Conservation (phyloP, 2,797 vertebrate species). For the Nyctalus aviator region DNA sequence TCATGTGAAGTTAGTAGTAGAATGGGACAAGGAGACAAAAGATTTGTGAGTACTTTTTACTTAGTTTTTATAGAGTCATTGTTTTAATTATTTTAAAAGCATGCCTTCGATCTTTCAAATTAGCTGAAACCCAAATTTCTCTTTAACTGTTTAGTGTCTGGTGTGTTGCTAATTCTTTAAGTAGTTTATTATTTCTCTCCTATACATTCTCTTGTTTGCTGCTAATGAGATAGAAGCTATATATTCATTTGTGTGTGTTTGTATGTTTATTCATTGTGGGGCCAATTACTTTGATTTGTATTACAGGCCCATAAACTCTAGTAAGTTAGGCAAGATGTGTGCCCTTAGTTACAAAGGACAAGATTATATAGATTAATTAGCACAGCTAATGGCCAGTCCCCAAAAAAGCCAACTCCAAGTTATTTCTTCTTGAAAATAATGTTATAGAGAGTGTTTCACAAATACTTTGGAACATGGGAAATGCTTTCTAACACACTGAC, state of each 20-base stretch:
- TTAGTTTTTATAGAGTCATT: neutral
- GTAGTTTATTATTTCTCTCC: constrained; percentile 33
- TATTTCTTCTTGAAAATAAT: constrained; percentile 36
- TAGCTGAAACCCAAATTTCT: neutral
- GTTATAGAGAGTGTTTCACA: constrained; percentile 2
- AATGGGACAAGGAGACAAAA: constrained; percentile 99
- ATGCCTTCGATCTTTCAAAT: constrained; percentile 12
- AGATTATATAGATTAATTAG: neutral
- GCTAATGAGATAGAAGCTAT: neutral
- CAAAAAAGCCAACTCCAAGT: neutral
- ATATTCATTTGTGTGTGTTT: neutral
- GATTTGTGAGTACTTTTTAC: constrained; percentile 94
- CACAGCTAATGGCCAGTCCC: neutral
- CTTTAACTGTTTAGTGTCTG: neutral
- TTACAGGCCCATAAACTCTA: neutral
- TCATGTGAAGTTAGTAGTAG: constrained; percentile 98
- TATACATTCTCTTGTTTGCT: neutral
- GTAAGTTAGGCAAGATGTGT: neutral
- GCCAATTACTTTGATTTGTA: constrained; percentile 34
- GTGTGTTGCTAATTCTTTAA: constrained; percentile 29
- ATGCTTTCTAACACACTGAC: neutral
- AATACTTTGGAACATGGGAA: neutral
- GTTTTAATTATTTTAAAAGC: constrained; percentile 38
- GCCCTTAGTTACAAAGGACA: neutral
- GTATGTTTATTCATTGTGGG: neutral